Percentiles rank a stretch among this genome's conserved stretches.
Conservation (phyloP, 2,797 vertebrate species). For the Micropoecilia bifurca region DNA sequence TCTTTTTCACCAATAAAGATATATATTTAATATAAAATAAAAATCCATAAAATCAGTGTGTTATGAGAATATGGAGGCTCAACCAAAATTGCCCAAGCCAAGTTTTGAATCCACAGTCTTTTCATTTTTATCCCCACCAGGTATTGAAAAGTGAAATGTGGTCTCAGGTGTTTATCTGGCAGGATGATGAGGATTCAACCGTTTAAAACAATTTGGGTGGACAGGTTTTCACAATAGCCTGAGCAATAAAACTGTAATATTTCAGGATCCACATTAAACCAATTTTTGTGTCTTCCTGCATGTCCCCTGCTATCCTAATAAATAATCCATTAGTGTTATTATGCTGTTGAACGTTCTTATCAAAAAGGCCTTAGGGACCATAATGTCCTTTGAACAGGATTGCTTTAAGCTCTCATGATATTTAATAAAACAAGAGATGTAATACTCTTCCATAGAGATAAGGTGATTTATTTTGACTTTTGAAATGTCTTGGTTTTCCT, state of each 20-base stretch:
- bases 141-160: neutral
- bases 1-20: neutral
- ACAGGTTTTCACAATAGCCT: slow-evolving; percentile 33
- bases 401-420: slow-evolving; percentile 34
- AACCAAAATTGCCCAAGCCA: neutral
- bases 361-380: slow-evolving; percentile 50
- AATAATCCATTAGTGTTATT: slow-evolving; percentile 41
- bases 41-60: neutral
- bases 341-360: slow-evolving; percentile 38
- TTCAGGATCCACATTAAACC: slow-evolving; percentile 31
- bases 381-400: slow-evolving; percentile 43
- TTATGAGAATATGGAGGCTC: neutral
- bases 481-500: neutral
- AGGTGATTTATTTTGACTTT: slow-evolving; percentile 2
- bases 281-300: slow-evolving; percentile 44
- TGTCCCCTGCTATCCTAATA: slow-evolving; percentile 26
- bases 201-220: slow-evolving; percentile 30
- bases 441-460: slow-evolving; percentile 10
- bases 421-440: slow-evolving; percentile 32
- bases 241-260: slow-evolving; percentile 47
- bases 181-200: slow-evolving; percentile 12
- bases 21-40: neutral
- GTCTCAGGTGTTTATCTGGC: slow-evolving; percentile 46
- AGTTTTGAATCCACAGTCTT: neutral
- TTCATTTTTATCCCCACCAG: neutral